Evolutionary conservation across 2,113 vertebrate genomes (phyloP).

Genomic region (Tinamus guttatus): DNA sequence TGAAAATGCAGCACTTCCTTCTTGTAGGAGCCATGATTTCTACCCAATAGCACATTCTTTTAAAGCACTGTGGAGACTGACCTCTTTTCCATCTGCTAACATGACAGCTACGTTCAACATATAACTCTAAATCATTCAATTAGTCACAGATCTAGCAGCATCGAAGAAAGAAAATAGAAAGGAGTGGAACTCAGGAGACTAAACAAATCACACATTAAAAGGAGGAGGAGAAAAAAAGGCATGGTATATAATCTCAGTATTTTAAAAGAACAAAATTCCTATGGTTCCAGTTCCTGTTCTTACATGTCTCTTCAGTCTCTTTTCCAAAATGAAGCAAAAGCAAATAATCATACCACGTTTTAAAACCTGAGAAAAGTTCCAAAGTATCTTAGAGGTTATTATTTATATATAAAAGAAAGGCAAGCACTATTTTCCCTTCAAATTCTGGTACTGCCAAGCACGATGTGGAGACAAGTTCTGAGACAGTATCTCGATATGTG

Average conservation of each 20-base stretch:
- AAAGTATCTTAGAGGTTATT: background rate
- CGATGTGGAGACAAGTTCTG: background rate
- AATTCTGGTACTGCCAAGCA: background rate
- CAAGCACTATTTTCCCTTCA: background rate
- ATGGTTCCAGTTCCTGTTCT: background rate
- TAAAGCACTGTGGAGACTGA: background rate
- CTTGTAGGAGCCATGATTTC: constrained; percentile 29
- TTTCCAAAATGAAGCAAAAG: background rate
- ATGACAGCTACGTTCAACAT: background rate
- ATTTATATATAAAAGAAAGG: background rate
- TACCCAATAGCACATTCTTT: background rate
- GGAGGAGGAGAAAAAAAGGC: background rate
- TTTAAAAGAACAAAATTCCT: background rate
- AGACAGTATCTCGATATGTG: background rate
- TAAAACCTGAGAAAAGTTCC: background rate
- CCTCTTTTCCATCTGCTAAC: constrained; percentile 18
- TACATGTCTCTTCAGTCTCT: background rate
- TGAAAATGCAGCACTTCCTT: constrained; percentile 11
- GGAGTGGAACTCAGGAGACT: background rate
- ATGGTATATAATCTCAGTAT: background rate
- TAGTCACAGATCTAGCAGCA: background rate
- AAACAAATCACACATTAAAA: background rate
- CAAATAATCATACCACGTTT: background rate
- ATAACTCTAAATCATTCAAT: constrained; percentile 3
- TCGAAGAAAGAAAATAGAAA: background rate